Percentiles rank a stretch among this genome's conserved stretches.
Evolutionary conservation across 2,113 vertebrate genomes (phyloP).

Genomic region (Geococcyx californianus): DNA sequence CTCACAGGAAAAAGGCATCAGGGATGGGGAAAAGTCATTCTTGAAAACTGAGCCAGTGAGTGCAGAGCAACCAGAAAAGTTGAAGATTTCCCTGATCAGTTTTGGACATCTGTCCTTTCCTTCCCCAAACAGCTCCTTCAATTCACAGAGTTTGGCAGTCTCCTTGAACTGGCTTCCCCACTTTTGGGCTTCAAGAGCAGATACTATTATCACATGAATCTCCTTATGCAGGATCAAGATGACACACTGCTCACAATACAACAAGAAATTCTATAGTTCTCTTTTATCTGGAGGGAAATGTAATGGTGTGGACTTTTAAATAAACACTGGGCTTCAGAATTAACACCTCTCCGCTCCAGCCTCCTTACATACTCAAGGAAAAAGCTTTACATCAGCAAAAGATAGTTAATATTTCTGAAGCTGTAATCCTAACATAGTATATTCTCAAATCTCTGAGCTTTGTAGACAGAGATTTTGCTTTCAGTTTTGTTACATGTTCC

Average conservation of each 20-base stretch:
- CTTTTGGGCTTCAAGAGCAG: not conserved
- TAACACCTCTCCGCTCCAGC: not conserved
- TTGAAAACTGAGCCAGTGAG: not conserved
- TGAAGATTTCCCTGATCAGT: not conserved
- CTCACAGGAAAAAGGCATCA: not conserved
- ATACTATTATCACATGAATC: rapidly evolving
- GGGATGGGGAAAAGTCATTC: not conserved
- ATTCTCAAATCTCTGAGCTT: not conserved
- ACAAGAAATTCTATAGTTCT: not conserved
- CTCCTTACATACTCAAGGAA: not conserved
- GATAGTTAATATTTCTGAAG: not conserved
- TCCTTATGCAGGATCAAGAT: not conserved
- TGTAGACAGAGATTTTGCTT: not conserved
- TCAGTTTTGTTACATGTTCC: not conserved
- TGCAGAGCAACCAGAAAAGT: not conserved
- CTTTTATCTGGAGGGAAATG: not conserved
- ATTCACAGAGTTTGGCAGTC: not conserved
- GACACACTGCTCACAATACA: not conserved
- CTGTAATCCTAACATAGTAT: not conserved
- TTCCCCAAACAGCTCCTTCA: not conserved
- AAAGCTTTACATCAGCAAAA: not conserved
- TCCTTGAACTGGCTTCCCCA: not conserved
- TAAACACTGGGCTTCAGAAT: not conserved
- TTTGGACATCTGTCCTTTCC: not conserved
- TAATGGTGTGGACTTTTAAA: not conserved